Evolutionary conservation across 2,888 invertebrate genomes (phyloP).

Genomic region (Hecatera dysodea): DNA sequence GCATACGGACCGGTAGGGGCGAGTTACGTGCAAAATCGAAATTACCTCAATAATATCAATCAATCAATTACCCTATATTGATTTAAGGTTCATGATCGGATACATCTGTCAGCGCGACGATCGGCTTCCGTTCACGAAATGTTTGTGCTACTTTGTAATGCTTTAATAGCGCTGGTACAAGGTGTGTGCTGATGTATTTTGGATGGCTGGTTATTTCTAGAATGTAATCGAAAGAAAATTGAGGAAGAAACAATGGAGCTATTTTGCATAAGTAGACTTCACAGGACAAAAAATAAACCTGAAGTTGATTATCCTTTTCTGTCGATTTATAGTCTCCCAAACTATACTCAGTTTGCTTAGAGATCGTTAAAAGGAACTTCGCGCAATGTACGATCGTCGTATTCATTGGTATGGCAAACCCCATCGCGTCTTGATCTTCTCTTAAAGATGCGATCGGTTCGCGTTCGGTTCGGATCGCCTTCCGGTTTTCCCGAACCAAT

Average conservation of each 20-base stretch:
- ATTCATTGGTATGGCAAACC: too few species aligned
- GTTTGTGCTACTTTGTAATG: slow-evolving; percentile 3
- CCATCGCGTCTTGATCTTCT: too few species aligned
- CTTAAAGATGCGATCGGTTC: too few species aligned
- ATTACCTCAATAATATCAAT: slow-evolving; percentile 23
- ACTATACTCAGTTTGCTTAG: too few species aligned
- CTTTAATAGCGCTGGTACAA: slow-evolving; percentile 16
- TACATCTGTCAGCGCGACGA: slow-evolving; percentile 38
- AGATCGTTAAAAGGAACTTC: too few species aligned
- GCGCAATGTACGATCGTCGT: too few species aligned
- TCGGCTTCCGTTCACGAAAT: slow-evolving; percentile 54
- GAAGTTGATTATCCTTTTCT: too few species aligned
- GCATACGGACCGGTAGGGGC: neutral
- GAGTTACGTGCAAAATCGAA: slow-evolving; percentile 2
- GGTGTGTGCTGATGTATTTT: slow-evolving; percentile 3
- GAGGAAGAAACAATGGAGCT: neutral
- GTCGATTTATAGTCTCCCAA: too few species aligned
- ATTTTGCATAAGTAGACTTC: neutral
- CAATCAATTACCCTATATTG: slow-evolving; percentile 30
- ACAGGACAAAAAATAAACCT: too few species aligned
- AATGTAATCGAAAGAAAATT: neutral
- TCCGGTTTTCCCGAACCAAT: too few species aligned
- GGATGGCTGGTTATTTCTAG: slow-evolving; percentile 4
- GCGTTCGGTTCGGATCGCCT: too few species aligned
- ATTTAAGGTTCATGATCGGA: slow-evolving; percentile 39